Percentiles rank a stretch among this genome's conserved stretches.
phyloP scores from a whole-genome alignment of 1,140 invertebrate genomes.

The Daktulosphaira vitifoliae region DNA sequence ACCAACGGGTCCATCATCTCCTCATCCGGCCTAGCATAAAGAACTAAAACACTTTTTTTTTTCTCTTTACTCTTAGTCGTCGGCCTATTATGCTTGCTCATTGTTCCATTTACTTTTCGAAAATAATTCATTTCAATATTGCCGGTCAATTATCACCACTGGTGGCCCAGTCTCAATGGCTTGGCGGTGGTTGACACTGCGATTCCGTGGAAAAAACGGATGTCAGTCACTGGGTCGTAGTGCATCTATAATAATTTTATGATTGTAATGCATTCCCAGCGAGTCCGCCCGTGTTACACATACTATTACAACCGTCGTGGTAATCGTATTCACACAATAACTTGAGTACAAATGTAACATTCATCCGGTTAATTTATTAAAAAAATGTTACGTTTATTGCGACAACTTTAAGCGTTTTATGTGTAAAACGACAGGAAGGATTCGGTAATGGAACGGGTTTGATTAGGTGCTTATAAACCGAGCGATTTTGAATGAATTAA shows the following conservation, averaged over 20 bases:
- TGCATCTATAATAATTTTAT: not conserved
- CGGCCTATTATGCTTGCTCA: slow-evolving; percentile 25
- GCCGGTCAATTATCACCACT: slow-evolving; percentile 30
- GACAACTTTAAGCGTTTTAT: no score
- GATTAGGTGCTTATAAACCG: no score
- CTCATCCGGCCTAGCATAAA: slow-evolving; percentile 29
- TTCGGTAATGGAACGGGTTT: no score
- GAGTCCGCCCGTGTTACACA: no score
- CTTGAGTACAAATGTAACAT: no score
- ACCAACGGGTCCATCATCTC: slow-evolving; percentile 28
- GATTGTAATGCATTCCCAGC: no score
- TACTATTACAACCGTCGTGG: no score
- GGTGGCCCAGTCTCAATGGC: slow-evolving; percentile 10
- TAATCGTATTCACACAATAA: no score
- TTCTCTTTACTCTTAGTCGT: not conserved
- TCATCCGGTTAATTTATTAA: slow-evolving; percentile 4
- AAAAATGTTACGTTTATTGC: no score
- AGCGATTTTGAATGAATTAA: no score
- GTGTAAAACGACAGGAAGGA: no score
- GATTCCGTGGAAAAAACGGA: slow-evolving; percentile 27
- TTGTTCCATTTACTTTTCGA: slow-evolving; percentile 25
- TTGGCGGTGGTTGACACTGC: not conserved
- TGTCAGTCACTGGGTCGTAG: slow-evolving; percentile 13
- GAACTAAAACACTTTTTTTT: slow-evolving; percentile 8
- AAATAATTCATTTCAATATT: slow-evolving; percentile 27